phyloP scores from a whole-genome alignment of 2,888 invertebrate genomes.

The Herminia tarsipennalis region DNA sequence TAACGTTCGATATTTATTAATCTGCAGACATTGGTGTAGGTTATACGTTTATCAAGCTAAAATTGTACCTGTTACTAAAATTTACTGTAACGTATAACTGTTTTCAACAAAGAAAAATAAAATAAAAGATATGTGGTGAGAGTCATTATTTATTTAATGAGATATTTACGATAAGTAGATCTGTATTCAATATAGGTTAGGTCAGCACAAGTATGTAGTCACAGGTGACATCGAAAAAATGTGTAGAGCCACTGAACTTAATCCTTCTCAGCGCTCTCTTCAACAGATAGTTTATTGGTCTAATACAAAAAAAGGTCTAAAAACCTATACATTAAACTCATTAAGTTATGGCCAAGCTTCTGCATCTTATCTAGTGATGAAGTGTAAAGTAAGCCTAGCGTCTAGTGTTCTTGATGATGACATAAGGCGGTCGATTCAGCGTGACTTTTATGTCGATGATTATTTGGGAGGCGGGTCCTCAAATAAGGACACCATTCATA shows the following conservation, averaged over 20 bases:
- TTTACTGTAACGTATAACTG: no score
- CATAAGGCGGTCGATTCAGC: slow-evolving; percentile 7
- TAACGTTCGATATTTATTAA: no score
- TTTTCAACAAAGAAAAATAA: no score
- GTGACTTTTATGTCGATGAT: slow-evolving; percentile 39
- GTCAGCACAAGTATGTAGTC: slow-evolving; percentile 27
- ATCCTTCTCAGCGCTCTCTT: slow-evolving; percentile 19
- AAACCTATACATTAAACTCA: slow-evolving; percentile 17
- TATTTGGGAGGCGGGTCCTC: slow-evolving; percentile 33
- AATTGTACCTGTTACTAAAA: no score
- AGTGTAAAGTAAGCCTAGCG: slow-evolving; percentile 29
- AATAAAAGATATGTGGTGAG: no score
- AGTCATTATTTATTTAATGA: no score
- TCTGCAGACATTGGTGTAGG: no score
- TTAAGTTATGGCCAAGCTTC: slow-evolving; percentile 39
- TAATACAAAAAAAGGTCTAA: not conserved
- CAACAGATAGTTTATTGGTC: slow-evolving; percentile 33
- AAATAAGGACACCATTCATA: no score
- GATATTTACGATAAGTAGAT: no score
- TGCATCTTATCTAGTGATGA: slow-evolving; percentile 36
- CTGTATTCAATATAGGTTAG: no score
- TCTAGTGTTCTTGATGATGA: slow-evolving; percentile 11
- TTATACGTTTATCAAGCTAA: no score
- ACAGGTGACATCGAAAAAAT: slow-evolving; percentile 33
- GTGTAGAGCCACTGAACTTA: slow-evolving; percentile 21